Evolutionary conservation across 2,113 vertebrate species (phyloP), one percentile per base, ranked within the genome.

Genomic region (Amphiprion ocellaris): DNA sequence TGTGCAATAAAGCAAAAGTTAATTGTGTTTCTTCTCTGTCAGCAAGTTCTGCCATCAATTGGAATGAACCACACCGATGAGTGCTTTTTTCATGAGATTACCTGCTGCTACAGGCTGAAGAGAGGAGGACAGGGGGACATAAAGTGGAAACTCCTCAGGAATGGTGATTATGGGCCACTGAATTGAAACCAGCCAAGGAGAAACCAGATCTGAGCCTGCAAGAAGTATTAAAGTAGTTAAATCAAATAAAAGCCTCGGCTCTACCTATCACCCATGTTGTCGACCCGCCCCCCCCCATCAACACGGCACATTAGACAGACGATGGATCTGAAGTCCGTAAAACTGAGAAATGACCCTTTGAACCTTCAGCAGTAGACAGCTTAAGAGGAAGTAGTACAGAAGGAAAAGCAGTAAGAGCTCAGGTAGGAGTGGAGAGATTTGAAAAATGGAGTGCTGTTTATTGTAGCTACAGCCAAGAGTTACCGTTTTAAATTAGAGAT

Each of bases 151-250:
- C 67, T 92, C 72, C 60, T 71, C 26, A 84, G 72, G 84, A 87
- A 86, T 77, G 69, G 86, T 85, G 90, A 92, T 90, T 90, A 90
- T 67, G 80, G 84, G 67, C 72, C 44, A 44, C 60, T 79, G 71
- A 91, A 91, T 90, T 89, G 75, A 89, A 94, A 89, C 79, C 87
- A 88, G 69, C 80, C 83, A 89, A 55, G 30, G 26, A 78, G 90
- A 92, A 91, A 92, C 86, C 77, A 90, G 83, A 91, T 90, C 90
- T 90, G 61, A 88, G 85, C 71, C 82, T 81, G 79, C 44, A 23
- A 89, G 87, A 87, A 75, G 80, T 91, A 92, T 91, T 91, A 90
- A 58, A 39, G 82, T 84, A 70, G 85, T 88, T 88, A 84, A 81
- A 86, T 58, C 5, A 21, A 86, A 89, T 89, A 87, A 89, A 90